These are phyloP conservation scores for Carcinoscorpius rotundicauda DNA, from an alignment of 1,140 invertebrate genomes.

Conservation along the genomic window DNA sequence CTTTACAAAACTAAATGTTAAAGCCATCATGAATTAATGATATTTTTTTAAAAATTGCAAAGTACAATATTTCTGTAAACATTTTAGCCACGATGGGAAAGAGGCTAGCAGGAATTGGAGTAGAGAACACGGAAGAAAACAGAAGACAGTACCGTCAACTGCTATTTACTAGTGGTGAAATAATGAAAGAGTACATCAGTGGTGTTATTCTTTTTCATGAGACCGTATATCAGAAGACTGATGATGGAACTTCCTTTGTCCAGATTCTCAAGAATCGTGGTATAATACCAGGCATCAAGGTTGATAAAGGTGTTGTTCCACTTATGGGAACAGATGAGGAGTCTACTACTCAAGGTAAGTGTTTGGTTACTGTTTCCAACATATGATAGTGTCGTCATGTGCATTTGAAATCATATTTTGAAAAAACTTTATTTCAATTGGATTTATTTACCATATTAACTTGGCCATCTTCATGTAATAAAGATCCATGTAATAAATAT, in stretches of 20 bases:
- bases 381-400: too few species aligned
- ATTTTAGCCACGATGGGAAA: slow-evolving; percentile 66
- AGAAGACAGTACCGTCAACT: slow-evolving; percentile 66
- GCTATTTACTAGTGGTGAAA: slow-evolving; percentile 71
- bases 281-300: slow-evolving; percentile 87
- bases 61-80: too few species aligned
- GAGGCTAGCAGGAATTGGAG: slow-evolving; percentile 58
- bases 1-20: too few species aligned
- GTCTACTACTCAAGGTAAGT: slow-evolving; percentile 78
- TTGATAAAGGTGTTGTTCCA: slow-evolving; percentile 77
- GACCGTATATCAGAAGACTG: slow-evolving; percentile 89
- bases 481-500: too few species aligned
- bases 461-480: too few species aligned
- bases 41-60: too few species aligned
- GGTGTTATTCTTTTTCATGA: slow-evolving; percentile 95
- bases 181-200: slow-evolving; percentile 53
- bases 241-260: slow-evolving; percentile 70
- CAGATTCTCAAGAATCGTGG: slow-evolving; percentile 63
- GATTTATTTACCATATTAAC: too few species aligned
- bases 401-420: too few species aligned
- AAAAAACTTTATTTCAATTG: too few species aligned
- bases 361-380: slow-evolving; percentile 4
- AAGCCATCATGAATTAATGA: too few species aligned
- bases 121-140: slow-evolving; percentile 61
- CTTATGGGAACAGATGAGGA: slow-evolving; percentile 84